These are phyloP conservation scores for Spea bombifrons DNA, from an alignment of 2,113 vertebrate species.

Conservation along the genomic window DNA sequence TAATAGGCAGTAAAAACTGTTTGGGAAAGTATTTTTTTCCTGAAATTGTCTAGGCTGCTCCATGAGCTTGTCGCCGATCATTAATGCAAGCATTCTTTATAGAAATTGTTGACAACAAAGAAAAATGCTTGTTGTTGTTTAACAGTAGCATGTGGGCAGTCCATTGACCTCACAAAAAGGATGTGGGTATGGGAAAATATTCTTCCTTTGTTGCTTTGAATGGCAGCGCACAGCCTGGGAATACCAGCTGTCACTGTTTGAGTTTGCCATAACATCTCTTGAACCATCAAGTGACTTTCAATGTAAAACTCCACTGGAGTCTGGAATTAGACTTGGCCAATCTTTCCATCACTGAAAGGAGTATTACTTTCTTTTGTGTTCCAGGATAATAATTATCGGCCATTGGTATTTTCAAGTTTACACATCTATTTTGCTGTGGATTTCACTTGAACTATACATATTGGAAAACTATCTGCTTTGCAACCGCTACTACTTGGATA, in stretches of 20 bases:
- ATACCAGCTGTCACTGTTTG: constrained; percentile 41
- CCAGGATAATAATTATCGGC: neutral
- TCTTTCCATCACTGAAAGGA: neutral
- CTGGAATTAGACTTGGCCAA: constrained; percentile 8
- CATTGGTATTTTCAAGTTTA: no score
- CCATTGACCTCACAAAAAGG: constrained; percentile 44
- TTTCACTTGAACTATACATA: no score
- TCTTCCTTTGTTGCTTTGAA: constrained; percentile 40
- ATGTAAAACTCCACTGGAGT: constrained; percentile 19
- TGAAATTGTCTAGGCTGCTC: neutral
- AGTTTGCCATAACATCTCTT: constrained; percentile 23
- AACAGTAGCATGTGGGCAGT: constrained; percentile 41
- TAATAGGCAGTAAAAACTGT: constrained; percentile 29
- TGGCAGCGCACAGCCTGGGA: constrained; percentile 31
- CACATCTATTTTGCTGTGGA: no score
- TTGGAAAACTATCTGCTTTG: no score
- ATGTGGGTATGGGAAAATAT: constrained; percentile 47
- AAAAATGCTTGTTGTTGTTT: constrained; percentile 46
- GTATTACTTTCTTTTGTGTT: neutral
- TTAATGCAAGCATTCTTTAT: constrained; percentile 41
- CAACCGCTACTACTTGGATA: no score
- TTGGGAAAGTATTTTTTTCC: constrained; percentile 22
- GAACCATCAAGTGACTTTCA: constrained; percentile 5
- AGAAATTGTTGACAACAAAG: constrained; percentile 35
- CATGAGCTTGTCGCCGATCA: constrained; percentile 5